Base-by-base conservation (phyloP, 2,888 invertebrate species). In the Xanthia togata region DNA sequence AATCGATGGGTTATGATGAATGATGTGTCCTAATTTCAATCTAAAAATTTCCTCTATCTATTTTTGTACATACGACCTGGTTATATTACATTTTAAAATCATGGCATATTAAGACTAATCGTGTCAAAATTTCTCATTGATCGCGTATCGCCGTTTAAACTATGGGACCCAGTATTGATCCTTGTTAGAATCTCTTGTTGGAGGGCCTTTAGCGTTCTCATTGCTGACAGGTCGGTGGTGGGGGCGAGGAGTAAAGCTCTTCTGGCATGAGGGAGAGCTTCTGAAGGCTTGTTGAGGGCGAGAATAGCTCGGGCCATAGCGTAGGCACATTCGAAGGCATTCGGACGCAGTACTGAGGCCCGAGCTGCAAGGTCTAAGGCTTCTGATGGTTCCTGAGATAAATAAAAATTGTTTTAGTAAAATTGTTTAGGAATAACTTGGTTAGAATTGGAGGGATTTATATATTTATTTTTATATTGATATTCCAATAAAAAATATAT, bases 291-390 rank as follows among this genome's bases (percentile, higher is more conserved):
- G 93, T 97, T 97, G 72, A 98, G 96, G 76, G 99, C 98, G 82
- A 99, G 97, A 81, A 98, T 97, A 12, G 99, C 99, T 91, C 99
- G 98, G 0, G 99, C 98, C 92, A 99, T 97, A 6, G 99, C 99
- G 94, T 99, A 99, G 89, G 98, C 99, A 9, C 99, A 99, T 95
- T 99, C 99, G 92, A 98, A 99, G 5, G 99, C 99, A 91, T 98
- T 98, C 3, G 98, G 98, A 85, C 98, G 98, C 80, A 98, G 97
- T 68, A 97, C 97, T 55, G 99, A 97, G 0, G 99, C 99, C 92
- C 98, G 98, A 55, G 98, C 98, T 14, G 99, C 99, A 86, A 99
- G 97, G 91, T 99, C 98, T 88, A 99, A 97, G 1, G 99, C 99
- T 94, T 98, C 98, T 84, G 97, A 97, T 91, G 97, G 97, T 97